Evolutionary conservation across 1,140 invertebrate genomes (phyloP).

Genomic region (Aphidius gifuensis): DNA sequence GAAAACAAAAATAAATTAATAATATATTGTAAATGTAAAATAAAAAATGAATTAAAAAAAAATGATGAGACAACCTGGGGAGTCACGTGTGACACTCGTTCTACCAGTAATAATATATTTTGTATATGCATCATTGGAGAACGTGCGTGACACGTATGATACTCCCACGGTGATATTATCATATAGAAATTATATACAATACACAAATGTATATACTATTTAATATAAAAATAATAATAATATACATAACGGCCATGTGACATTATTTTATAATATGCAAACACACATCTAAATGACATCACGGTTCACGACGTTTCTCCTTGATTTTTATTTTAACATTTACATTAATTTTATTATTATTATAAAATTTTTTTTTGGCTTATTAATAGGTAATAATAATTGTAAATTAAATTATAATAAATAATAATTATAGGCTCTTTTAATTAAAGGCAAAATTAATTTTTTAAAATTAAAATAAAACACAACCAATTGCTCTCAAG

Average conservation of each 20-base stretch:
- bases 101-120: constrained; percentile 4
- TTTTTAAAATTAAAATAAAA: no score
- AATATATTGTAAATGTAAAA: constrained; percentile 27
- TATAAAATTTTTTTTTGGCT: no score
- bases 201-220: constrained; percentile 12
- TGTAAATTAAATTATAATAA: no score
- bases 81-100: constrained; percentile 2
- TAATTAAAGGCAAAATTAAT: no score
- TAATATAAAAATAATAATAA: constrained; percentile 26
- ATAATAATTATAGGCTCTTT: no score
- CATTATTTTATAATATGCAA: constrained; percentile 8
- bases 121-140: background rate
- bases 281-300: constrained; percentile 11
- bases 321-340: no score
- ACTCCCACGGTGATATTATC: constrained; percentile 9
- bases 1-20: constrained; percentile 27
- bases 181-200: no score
- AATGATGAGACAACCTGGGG: constrained; percentile 22
- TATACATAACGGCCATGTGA: constrained; percentile 15
- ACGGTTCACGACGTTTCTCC: background rate
- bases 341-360: no score
- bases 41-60: constrained; percentile 27
- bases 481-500: no score
- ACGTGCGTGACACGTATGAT: constrained; percentile 16
- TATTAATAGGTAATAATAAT: no score